Percentiles rank a stretch among this genome's conserved stretches.
Conservation (phyloP, 2,888 invertebrate genomes). For the Cordilura impudica region DNA sequence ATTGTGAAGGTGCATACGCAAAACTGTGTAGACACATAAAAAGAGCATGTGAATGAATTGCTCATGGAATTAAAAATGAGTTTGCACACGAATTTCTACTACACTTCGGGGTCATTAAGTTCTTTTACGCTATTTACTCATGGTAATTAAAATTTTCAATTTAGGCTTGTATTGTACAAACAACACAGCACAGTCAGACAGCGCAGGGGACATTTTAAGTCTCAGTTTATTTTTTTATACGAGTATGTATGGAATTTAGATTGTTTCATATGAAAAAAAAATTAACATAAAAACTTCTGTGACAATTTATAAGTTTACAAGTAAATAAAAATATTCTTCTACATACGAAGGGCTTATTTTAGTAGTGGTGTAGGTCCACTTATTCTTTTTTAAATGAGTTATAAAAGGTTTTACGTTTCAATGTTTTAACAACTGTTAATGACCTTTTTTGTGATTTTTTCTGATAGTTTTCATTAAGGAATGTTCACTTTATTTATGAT, state of each 20-base stretch:
- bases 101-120: slow-evolving; percentile 30
- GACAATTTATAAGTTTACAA: background rate
- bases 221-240: background rate
- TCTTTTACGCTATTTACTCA: slow-evolving; percentile 16
- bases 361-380: no score
- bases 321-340: no score
- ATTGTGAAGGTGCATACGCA: slow-evolving; percentile 26
- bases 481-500: no score
- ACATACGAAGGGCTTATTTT: no score
- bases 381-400: no score
- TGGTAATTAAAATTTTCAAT: slow-evolving; percentile 27
- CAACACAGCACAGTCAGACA: background rate
- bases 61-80: background rate
- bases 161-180: background rate
- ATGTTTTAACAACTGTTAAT: no score
- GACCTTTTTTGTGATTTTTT: no score
- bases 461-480: no score
- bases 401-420: no score
- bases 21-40: slow-evolving; percentile 4
- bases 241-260: background rate
- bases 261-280: background rate
- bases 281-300: slow-evolving; percentile 22
- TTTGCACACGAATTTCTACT: slow-evolving; percentile 20
- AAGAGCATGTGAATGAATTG: background rate
- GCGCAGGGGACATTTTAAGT: slow-evolving; percentile 10